Evolutionary conservation across 2,113 vertebrate species (phyloP), one percentile per base, ranked within the genome.

Genomic region (Thymallus thymallus): DNA sequence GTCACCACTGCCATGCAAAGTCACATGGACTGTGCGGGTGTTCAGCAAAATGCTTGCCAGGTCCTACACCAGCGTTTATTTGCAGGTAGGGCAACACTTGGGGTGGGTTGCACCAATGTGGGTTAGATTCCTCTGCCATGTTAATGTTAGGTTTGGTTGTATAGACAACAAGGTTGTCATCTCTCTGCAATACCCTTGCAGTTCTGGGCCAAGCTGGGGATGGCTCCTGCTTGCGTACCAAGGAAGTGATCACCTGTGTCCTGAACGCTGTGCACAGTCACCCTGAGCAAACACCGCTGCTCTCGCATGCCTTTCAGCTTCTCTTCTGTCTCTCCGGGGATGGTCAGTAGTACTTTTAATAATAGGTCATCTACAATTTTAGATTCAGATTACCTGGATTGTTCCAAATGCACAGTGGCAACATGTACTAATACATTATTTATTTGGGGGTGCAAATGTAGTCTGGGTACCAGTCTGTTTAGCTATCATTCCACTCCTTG

Each of bases 321-420:
- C 14, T 94, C 73, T 77, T 90, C 85, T 82, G 93, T 62, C 32
- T 91, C 69, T 84, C 88, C 20, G 76, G 81, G 62, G 87, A 80
- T 23, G 90, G 94, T 94, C 75, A 3, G 90, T 23, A 67, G 3
- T 4, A n/a, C n/a, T 26, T 26, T 29, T 32, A 23, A 65, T 6
- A 29, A 23, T 6, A 16, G 26, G 14, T 6, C 0, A n/a, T 58
- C 35, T 41, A 41, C 35, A 7, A 41, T 41, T 41, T 41, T 41
- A 10, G 35, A 41, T 41, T 41, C 35, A 41, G 35, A 9, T 41
- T 41, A 41, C 35, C 35, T 3, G 9, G 35, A 41, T 41, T 41
- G 9, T 41, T 9, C 9, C 35, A 41, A 41, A 41, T 41, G 35
- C 35, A 41, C 35, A 10, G 35, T 41, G 26, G 26, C 26, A 26